A percentile compares a stretch with the other conserved stretches of the same genome.
Conservation (phyloP, 2,797 vertebrate species). For the Poeciliopsis paucimaculata region DNA sequence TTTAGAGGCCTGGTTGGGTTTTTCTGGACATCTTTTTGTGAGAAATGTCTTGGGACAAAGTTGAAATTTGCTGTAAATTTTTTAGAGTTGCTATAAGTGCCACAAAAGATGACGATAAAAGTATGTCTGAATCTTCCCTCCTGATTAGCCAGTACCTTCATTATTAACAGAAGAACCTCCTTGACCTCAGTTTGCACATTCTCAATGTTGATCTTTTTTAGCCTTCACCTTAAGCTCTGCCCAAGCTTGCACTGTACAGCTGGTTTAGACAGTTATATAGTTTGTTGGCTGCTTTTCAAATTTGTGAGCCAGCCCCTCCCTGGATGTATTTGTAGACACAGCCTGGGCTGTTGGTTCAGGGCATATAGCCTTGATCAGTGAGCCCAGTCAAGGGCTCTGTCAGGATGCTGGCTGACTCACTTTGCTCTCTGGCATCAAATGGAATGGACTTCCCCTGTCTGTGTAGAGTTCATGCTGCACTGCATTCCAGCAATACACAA, state of each 20-base stretch:
- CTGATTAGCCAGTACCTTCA: conserved; percentile 3
- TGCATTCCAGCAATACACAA: conserved; percentile 37
- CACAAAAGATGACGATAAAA: background rate
- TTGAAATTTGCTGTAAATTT: background rate
- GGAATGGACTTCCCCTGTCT: conserved; percentile 37
- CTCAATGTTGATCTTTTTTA: background rate
- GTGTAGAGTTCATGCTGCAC: conserved; percentile 28
- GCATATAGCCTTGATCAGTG: conserved; percentile 42
- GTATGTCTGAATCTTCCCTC: background rate
- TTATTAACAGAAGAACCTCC: background rate
- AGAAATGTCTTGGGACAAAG: background rate
- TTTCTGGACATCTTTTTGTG: background rate
- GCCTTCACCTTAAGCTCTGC: background rate
- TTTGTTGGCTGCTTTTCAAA: conserved; percentile 25
- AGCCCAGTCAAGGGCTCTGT: conserved; percentile 46
- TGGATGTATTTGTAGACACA: conserved; percentile 19
- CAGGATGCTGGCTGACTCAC: conserved; percentile 58
- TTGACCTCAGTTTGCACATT: background rate
- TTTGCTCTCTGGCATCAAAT: conserved; percentile 51
- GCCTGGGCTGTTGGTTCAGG: conserved; percentile 24
- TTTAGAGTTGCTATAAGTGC: background rate
- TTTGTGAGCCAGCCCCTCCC: conserved; percentile 10
- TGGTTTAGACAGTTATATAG: conserved; percentile 10
- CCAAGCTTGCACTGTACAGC: background rate
- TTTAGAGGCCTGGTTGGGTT: background rate